Evolutionary conservation across 2,888 invertebrate species (phyloP).

Genomic region (Leptinotarsa juncta): DNA sequence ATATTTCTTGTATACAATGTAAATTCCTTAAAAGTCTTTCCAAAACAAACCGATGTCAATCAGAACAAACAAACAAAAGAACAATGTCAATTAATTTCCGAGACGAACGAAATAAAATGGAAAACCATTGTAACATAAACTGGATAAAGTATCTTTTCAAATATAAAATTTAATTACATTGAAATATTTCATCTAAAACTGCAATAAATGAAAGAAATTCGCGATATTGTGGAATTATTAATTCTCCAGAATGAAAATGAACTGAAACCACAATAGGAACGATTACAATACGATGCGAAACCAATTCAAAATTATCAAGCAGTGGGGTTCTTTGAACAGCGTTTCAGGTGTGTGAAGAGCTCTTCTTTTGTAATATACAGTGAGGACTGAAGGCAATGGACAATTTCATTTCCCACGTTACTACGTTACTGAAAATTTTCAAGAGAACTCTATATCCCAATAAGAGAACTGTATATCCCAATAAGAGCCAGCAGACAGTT

Average conservation of each 20-base stretch:
- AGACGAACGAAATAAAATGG: background rate
- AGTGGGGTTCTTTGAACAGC: background rate
- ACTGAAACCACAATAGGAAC: conserved; percentile 35
- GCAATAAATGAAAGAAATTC: conserved; percentile 3
- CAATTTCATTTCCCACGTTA: too few species aligned
- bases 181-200: conserved; percentile 30
- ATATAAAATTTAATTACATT: conserved; percentile 36
- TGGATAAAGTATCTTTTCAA: conserved; percentile 24
- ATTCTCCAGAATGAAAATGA: conserved; percentile 31
- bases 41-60: too few species aligned
- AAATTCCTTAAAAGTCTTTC: too few species aligned
- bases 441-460: too few species aligned
- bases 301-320: background rate
- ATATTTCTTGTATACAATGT: too few species aligned
- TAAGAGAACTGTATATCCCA: too few species aligned
- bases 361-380: too few species aligned
- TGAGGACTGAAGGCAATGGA: too few species aligned
- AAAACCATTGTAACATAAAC: background rate
- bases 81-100: background rate
- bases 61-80: too few species aligned
- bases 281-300: conserved; percentile 26
- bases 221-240: conserved; percentile 19
- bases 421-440: too few species aligned
- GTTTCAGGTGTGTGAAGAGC: background rate
- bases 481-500: too few species aligned